Conservation (phyloP, 2,888 invertebrate species). For the Pristionchus exspectatus region DNA sequence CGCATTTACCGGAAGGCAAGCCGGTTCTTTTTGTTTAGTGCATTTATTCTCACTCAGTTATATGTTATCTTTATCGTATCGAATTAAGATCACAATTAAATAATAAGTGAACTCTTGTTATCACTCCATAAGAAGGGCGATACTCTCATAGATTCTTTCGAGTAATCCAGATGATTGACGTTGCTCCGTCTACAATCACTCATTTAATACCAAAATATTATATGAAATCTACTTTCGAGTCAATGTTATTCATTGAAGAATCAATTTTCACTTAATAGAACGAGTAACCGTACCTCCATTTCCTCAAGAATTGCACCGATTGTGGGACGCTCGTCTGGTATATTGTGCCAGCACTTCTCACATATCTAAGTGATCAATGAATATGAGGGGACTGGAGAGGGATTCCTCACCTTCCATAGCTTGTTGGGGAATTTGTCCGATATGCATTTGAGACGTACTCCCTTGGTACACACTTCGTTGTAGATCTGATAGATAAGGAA, state of each 20-base stretch:
- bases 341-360: background rate
- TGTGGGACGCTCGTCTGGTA: background rate
- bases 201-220: background rate
- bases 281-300: background rate
- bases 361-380: background rate
- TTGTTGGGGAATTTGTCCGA: conserved; percentile 37
- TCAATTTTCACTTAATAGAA: background rate
- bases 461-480: background rate
- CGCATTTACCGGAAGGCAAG: too few relatives aligned
- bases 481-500: background rate
- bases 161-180: background rate
- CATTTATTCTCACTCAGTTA: too few relatives aligned
- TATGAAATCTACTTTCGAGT: too few relatives aligned
- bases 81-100: background rate
- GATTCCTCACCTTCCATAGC: background rate
- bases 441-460: background rate
- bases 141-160: background rate
- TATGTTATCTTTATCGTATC: background rate
- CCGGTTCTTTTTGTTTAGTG: too few relatives aligned
- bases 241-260: background rate
- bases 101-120: too few relatives aligned
- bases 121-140: too few relatives aligned
- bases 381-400: too few relatives aligned
- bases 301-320: background rate
- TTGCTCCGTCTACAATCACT: background rate